These are phyloP conservation scores for Acromyrmex charruanus DNA, from an alignment of 1,140 invertebrate species.

Conservation along the genomic window DNA sequence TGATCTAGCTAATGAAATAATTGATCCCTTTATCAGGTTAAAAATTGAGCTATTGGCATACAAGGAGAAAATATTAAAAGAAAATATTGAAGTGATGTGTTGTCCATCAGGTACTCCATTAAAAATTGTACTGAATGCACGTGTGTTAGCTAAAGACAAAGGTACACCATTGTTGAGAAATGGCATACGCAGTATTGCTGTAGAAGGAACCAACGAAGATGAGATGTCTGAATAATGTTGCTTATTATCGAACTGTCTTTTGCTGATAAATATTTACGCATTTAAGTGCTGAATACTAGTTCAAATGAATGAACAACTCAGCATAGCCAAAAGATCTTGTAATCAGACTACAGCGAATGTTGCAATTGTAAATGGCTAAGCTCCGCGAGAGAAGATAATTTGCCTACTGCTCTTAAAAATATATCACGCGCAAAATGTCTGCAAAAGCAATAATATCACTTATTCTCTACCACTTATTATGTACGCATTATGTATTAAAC, in stretches of 20 bases:
- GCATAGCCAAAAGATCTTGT: not conserved
- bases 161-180: constrained; percentile 87
- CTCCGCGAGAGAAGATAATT: constrained; percentile 25
- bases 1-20: not conserved
- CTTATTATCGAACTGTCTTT: constrained; percentile 19
- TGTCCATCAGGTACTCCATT: constrained; percentile 79
- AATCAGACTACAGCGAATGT: not conserved
- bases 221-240: constrained; percentile 78
- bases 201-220: constrained; percentile 82
- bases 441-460: constrained; percentile 35
- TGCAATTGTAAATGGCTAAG: not conserved
- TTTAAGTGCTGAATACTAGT: constrained; percentile 40
- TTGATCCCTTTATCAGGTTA: constrained; percentile 78
- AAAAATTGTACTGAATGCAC: constrained; percentile 84
- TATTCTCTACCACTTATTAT: constrained; percentile 34
- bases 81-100: constrained; percentile 81
- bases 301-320: constrained; percentile 10
- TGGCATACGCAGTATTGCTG: constrained; percentile 86
- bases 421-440: constrained; percentile 54
- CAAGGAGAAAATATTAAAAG: constrained; percentile 86
- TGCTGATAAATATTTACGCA: constrained; percentile 38
- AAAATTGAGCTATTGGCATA: constrained; percentile 87
- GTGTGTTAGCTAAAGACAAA: constrained; percentile 86
- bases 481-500: constrained; percentile 26
- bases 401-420: constrained; percentile 64